Evolutionary conservation across 1,140 invertebrate species (phyloP), one percentile per base, ranked within the genome.

Genomic region (Lordiphosa stackelbergi): DNA sequence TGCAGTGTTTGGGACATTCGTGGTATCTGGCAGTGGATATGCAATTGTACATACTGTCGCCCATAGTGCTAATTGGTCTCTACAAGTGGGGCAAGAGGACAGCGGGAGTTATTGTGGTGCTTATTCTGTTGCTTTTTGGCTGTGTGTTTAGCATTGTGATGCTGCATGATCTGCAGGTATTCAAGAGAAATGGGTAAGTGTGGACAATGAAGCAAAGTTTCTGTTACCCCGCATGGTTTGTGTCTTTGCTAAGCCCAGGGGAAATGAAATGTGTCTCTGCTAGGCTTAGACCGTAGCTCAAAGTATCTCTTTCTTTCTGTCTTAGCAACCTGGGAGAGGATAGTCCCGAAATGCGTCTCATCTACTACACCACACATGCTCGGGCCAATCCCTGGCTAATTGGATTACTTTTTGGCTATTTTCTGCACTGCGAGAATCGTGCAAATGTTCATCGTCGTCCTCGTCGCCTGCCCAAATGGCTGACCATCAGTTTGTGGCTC

Each of bases 21-120:
- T 97, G 96, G 96, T 97, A 96, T 71, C 88, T 97, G 48, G 93
- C 95, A 1, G 94, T 94, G 46, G 95, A 97, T 78, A 95, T 95
- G 66, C 95, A 96, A 85, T 89, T 96, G 48, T 95, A 94, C 79
- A 88, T 95, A 43, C 79, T 95, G 3, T 92, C 94, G 9, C 93
- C 94, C 0, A 86, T 95, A 11, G 89, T 96, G 38, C 90, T 95
- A 53, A 92, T 92, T 75, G 89, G 90, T 2, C 85, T 93, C n/a
- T 92, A 91, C 90, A 90, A 89, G 47, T 93, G 91, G 90, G 88
- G 89, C 6, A 62, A 53, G 11, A 68, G 49, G 3, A 77, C 77
- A 7, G 47, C 53, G 0, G 68, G 64, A 0, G 70, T 40, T 5
- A 66, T 85, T 10, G 8, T 84, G 9, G 5, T 79, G n/a, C 36